These are phyloP conservation scores for Pelecanus crispus DNA, from an alignment of 2,113 vertebrate species.

Conservation along the genomic window DNA sequence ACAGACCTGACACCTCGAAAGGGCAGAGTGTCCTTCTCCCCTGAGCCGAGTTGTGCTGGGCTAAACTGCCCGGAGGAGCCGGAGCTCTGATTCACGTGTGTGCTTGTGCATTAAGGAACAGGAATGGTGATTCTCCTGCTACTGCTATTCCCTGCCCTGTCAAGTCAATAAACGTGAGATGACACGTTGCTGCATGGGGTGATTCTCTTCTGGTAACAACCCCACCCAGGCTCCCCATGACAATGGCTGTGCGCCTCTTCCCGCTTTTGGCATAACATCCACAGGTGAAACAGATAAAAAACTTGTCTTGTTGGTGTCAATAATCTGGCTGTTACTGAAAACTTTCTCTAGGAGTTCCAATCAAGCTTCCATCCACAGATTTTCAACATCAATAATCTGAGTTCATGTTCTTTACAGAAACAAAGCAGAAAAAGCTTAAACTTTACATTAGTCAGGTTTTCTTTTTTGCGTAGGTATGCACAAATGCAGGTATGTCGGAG, in stretches of 20 bases:
- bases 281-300: background rate
- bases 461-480: background rate
- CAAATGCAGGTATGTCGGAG: background rate
- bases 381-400: background rate
- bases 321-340: background rate
- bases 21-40: background rate
- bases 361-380: background rate
- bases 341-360: background rate
- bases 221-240: background rate
- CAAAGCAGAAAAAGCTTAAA: background rate
- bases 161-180: background rate
- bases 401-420: background rate
- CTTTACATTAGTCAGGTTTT: background rate
- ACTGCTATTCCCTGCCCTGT: background rate
- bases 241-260: background rate
- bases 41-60: background rate
- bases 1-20: background rate
- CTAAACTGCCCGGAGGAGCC: background rate
- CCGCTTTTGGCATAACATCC: background rate
- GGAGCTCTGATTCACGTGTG: background rate
- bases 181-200: fast-evolving
- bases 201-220: background rate
- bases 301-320: background rate
- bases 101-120: background rate
- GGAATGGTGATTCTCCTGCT: background rate